Conservation (phyloP, 2,888 invertebrate species). For the Eristalis tenax region DNA sequence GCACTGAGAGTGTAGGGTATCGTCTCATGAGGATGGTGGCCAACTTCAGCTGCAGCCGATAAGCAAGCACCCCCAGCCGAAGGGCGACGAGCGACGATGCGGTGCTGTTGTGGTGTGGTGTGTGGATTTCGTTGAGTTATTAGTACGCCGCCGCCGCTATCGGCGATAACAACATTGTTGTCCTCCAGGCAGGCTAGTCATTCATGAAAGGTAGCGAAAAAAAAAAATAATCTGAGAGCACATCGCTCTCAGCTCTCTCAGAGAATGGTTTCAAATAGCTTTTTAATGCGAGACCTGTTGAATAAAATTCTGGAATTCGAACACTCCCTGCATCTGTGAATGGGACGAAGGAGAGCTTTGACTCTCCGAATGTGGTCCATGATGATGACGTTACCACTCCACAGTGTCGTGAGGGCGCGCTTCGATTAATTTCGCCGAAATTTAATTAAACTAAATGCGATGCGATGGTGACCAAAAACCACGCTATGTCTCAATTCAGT, state of each 20-base stretch:
- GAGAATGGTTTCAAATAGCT: slow-evolving; percentile 31
- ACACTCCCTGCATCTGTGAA: slow-evolving; percentile 8
- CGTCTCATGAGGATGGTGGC: slow-evolving; percentile 33
- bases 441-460: slow-evolving; percentile 62
- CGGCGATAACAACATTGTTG: slow-evolving; percentile 56
- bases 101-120: background rate
- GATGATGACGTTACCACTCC: background rate
- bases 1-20: slow-evolving; percentile 45
- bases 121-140: slow-evolving; percentile 53
- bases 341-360: background rate
- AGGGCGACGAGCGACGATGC: slow-evolving; percentile 8
- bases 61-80: background rate
- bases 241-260: background rate
- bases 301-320: slow-evolving; percentile 19
- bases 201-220: slow-evolving; percentile 33
- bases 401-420: background rate
- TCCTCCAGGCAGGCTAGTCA: slow-evolving; percentile 23
- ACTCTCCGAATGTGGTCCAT: slow-evolving; percentile 58
- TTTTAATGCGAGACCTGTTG: slow-evolving; percentile 64
- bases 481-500: slow-evolving; percentile 59
- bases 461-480: slow-evolving; percentile 50
- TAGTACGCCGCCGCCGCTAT: slow-evolving; percentile 70
- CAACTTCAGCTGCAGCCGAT: slow-evolving; percentile 42
- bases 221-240: slow-evolving; percentile 48
- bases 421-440: slow-evolving; percentile 37